Evolutionary conservation across 2,797 vertebrate genomes (phyloP).

Genomic region (Enteromius afrohamiltoni): DNA sequence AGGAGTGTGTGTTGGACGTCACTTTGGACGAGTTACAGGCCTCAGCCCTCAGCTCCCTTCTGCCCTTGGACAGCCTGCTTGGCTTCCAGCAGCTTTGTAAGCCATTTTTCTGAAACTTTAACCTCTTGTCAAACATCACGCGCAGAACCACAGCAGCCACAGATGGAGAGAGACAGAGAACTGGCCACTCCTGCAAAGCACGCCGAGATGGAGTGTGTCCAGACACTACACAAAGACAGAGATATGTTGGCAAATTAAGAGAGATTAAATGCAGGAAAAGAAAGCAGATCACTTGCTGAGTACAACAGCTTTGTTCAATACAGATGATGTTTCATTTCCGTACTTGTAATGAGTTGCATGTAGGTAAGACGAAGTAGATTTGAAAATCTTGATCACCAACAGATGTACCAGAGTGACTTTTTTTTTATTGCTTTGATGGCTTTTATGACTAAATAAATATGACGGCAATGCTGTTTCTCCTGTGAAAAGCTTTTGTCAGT

Average conservation of each 20-base stretch:
- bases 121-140: conserved; percentile 74
- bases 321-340: conserved; percentile 12
- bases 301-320: conserved; percentile 18
- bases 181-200: conserved; percentile 62
- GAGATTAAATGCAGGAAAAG: conserved; percentile 16
- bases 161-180: conserved; percentile 58
- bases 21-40: conserved; percentile 73
- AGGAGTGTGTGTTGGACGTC: conserved; percentile 60
- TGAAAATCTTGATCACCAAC: not conserved
- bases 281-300: conserved; percentile 6
- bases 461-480: not conserved
- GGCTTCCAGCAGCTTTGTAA: conserved; percentile 74
- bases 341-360: not conserved
- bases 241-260: conserved; percentile 47
- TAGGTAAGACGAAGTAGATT: conserved; percentile 3
- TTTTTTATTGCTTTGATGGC: conserved; percentile 4
- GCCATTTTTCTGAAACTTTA: conserved; percentile 71
- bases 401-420: not conserved
- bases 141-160: conserved; percentile 64
- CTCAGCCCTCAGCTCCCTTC: conserved; percentile 64
- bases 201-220: conserved; percentile 55
- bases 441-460: conserved; percentile 9
- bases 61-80: conserved; percentile 68
- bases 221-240: conserved; percentile 55
- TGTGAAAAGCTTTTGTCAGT: conserved; percentile 9